Evolutionary conservation across 2,888 invertebrate genomes (phyloP).

Genomic region (Polyommatus icarus): DNA sequence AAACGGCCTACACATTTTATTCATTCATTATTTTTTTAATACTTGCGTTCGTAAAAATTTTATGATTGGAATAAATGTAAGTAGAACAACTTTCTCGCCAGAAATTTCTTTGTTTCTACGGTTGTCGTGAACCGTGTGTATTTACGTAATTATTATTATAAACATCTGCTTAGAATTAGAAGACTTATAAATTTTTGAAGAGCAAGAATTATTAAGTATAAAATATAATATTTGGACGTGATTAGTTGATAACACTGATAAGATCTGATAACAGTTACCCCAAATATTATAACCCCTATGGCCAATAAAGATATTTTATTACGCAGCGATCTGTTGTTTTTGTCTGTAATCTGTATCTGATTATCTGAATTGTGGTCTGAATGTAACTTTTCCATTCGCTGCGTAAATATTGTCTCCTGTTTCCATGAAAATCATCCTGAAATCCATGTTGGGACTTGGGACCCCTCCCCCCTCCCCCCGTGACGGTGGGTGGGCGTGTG

Average conservation of each 20-base stretch:
- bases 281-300: too few relatives aligned
- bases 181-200: too few relatives aligned
- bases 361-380: too few relatives aligned
- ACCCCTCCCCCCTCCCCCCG: neutral
- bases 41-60: neutral
- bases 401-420: neutral
- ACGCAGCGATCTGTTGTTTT: too few relatives aligned
- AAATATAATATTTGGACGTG: too few relatives aligned
- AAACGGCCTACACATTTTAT: neutral
- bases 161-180: too few relatives aligned
- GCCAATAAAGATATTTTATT: too few relatives aligned
- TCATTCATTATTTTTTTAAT: neutral
- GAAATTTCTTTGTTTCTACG: neutral
- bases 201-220: too few relatives aligned
- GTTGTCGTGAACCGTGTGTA: neutral
- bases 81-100: neutral
- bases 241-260: too few relatives aligned
- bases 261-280: too few relatives aligned
- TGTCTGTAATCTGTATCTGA: too few relatives aligned
- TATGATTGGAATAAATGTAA: neutral
- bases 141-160: neutral
- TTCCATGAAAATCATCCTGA: neutral
- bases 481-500: constrained; percentile 61
- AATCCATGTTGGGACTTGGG: neutral
- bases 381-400: too few relatives aligned